Evolutionary conservation across 92 coral and sea anemone species (phyloP), one percentile per base, ranked within the genome.

Genomic region (Bergia puertoricense): DNA sequence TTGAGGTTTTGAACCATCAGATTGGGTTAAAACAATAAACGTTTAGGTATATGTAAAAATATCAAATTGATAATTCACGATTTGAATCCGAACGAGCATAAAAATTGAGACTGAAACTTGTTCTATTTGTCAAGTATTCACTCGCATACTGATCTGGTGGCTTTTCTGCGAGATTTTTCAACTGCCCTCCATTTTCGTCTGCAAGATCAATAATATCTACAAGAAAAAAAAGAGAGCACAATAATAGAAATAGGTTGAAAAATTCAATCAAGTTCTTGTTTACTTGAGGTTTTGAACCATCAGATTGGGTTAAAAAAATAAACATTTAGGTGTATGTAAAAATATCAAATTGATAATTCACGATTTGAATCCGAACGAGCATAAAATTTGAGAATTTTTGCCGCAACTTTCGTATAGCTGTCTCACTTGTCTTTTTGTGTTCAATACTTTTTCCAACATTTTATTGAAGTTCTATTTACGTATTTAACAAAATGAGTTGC

Each of bases 141-240:
- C 79, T 73, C 8, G 94, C 98, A 77, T 89, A 95, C 36, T 93
- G 93, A 8, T 89, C 76, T 0, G 79, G 85, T n/a, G 94, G 91
- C 44, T 94, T 91, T 20, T 93, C 98, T 41, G 93, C 76, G 20
- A 95, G 81, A 13, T 86, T 82, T 78, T 95, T 93, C 10, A 95
- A 78, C 13, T 84, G 87, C 20, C 86, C 79, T 23, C 96, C 98
- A 36, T 89, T 93, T 85, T 93, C 98, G 37, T 95, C 96, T 14
- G 98, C 96, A 42, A 95, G 88, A 62, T 95, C 98, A 22, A 95
- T 81, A 42, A 90, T 80, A 76, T 89, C 98, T 95, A 74, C 46
- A 51, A 85, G 5, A 3, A 86, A 50, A 48, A 45, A 77, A 23
- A 43, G 3, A 39, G 56, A 76, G 13, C 30, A 62, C 69, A 62